A percentile compares a stretch with the other conserved stretches of the same genome.
These are phyloP conservation scores for Anguilla obscura DNA, from an alignment of 2,797 vertebrate species.

Conservation along the genomic window DNA sequence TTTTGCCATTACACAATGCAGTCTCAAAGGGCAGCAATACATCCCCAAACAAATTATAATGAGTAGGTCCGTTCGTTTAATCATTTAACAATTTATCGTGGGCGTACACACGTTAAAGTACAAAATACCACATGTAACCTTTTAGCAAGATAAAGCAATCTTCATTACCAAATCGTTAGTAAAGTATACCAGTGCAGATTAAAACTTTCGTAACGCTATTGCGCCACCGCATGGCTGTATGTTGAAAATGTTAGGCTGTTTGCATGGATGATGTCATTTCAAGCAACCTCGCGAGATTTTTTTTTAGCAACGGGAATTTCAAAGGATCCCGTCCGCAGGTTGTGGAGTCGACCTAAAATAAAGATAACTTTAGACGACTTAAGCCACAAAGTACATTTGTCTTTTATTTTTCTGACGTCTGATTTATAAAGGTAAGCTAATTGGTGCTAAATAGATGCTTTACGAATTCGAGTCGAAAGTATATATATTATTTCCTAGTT, in stretches of 20 bases:
- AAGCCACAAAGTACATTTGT: neutral
- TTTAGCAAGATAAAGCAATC: neutral
- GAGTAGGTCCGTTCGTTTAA: neutral
- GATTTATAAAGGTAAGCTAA: slow-evolving; percentile 24
- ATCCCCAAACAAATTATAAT: neutral
- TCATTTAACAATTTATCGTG: neutral
- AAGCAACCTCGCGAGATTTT: slow-evolving; percentile 25
- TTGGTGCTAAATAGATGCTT: neutral
- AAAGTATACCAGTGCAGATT: neutral
- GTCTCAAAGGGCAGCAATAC: neutral
- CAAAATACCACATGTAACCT: neutral
- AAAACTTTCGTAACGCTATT: neutral
- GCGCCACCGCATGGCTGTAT: neutral
- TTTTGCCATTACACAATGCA: neutral
- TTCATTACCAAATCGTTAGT: neutral
- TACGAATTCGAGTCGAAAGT: neutral
- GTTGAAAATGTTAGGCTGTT: neutral
- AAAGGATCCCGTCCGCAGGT: neutral
- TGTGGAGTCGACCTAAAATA: neutral
- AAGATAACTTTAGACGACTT: neutral
- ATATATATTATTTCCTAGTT: neutral
- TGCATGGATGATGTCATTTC: neutral
- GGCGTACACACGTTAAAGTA: no score
- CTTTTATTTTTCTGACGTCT: slow-evolving; percentile 2
- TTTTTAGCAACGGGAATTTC: slow-evolving; percentile 25